phyloP scores from a whole-genome alignment of 1,140 invertebrate genomes.

The Ostrea edulis region DNA sequence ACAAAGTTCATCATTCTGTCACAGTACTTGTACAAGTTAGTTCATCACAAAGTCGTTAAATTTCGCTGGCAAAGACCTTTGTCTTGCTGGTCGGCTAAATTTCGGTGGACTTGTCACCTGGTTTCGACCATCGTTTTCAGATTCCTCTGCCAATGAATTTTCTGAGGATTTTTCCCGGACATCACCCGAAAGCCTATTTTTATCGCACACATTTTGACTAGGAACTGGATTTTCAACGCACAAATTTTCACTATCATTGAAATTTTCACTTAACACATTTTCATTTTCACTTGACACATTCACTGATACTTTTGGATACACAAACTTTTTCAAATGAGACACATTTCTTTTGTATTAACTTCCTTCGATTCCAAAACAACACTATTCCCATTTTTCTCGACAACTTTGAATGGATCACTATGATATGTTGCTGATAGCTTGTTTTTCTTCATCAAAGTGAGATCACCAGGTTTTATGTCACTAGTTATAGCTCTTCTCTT shows the following conservation, averaged over 20 bases:
- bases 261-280: conserved; percentile 4
- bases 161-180: background rate
- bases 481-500: background rate
- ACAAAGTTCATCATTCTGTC: too few relatives aligned
- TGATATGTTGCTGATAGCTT: background rate
- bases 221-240: background rate
- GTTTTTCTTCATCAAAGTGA: background rate
- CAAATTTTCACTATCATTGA: background rate
- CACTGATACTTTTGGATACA: background rate
- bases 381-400: background rate
- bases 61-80: background rate
- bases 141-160: background rate
- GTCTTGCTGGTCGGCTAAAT: background rate
- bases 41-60: background rate
- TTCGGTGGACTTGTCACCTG: background rate
- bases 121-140: background rate
- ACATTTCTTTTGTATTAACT: background rate
- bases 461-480: background rate
- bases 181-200: background rate
- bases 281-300: background rate
- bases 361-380: background rate
- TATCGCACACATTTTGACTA: too few relatives aligned
- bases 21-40: background rate
- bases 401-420: background rate
- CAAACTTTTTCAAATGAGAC: conserved; percentile 8